A percentile compares a stretch with the other conserved stretches of the same genome.
Conservation (phyloP, 2,113 vertebrate genomes). For the Chionis minor region DNA sequence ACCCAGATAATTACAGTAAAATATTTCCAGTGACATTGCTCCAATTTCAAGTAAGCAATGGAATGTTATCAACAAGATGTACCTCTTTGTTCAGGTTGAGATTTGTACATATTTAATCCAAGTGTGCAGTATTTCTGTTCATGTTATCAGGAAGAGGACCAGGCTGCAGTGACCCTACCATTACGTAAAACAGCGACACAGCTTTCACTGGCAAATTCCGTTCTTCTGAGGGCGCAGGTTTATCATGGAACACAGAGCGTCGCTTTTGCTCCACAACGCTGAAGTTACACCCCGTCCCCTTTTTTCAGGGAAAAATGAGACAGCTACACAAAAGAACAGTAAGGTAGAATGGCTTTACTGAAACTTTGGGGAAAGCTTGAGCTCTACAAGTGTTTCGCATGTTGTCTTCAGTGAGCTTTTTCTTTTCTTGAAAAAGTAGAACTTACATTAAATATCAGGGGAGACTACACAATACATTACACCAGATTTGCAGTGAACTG, state of each 20-base stretch:
- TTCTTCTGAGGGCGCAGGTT: background rate
- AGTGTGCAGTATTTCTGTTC: background rate
- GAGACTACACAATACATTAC: background rate
- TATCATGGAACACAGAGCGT: rapidly evolving
- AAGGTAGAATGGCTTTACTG: conserved; percentile 26
- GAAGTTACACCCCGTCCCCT: background rate
- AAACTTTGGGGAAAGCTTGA: conserved; percentile 36
- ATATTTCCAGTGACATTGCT: conserved; percentile 30
- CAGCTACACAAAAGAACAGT: background rate
- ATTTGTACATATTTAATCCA: conserved; percentile 1
- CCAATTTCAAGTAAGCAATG: conserved; percentile 32
- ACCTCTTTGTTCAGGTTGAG: background rate
- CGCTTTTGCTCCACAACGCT: background rate
- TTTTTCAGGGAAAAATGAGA: background rate
- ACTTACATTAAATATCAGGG: background rate
- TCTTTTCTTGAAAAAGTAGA: background rate
- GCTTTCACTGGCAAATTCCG: background rate
- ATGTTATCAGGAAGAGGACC: background rate
- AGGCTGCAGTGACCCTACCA: background rate
- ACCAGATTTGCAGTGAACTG: background rate
- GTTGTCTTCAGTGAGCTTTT: background rate
- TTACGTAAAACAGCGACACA: background rate
- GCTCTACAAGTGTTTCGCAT: background rate
- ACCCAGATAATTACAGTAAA: conserved; percentile 2
- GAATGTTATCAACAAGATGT: conserved; percentile 26